A percentile compares a stretch with the other conserved stretches of the same genome.
Evolutionary conservation across 2,888 invertebrate species (phyloP).

Genomic region (Tortricodes alternella): DNA sequence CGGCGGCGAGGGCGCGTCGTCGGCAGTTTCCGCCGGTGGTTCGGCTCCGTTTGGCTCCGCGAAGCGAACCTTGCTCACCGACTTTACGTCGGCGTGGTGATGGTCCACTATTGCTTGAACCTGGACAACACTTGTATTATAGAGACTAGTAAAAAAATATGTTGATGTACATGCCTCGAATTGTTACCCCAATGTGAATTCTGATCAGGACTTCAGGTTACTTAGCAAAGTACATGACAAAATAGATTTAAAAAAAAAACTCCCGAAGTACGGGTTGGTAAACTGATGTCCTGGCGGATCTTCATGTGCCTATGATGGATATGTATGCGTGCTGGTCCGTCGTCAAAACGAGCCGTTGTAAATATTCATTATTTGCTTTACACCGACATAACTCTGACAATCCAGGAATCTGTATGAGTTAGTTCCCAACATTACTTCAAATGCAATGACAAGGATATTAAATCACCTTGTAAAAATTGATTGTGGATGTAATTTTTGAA

Average conservation of each 20-base stretch:
- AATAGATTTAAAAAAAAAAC: neutral
- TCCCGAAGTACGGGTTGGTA: neutral
- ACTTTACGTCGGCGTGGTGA: constrained; percentile 91
- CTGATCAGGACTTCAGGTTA: neutral
- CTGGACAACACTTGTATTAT: constrained; percentile 67
- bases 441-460: too few relatives aligned
- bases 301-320: too few relatives aligned
- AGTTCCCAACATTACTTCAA: too few relatives aligned
- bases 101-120: constrained; percentile 97
- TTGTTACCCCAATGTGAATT: neutral
- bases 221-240: too few relatives aligned
- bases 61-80: constrained; percentile 93
- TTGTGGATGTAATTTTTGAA: too few relatives aligned
- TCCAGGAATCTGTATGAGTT: too few relatives aligned
- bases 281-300: neutral
- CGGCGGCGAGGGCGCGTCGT: constrained; percentile 76
- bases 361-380: too few relatives aligned
- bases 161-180: neutral
- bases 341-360: too few relatives aligned
- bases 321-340: too few relatives aligned
- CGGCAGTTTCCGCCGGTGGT: constrained; percentile 47
- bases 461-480: too few relatives aligned
- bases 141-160: neutral
- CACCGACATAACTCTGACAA: too few relatives aligned
- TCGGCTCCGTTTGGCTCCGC: constrained; percentile 85